Conservation (phyloP, 2,797 vertebrate species). For the Paguma larvata region DNA sequence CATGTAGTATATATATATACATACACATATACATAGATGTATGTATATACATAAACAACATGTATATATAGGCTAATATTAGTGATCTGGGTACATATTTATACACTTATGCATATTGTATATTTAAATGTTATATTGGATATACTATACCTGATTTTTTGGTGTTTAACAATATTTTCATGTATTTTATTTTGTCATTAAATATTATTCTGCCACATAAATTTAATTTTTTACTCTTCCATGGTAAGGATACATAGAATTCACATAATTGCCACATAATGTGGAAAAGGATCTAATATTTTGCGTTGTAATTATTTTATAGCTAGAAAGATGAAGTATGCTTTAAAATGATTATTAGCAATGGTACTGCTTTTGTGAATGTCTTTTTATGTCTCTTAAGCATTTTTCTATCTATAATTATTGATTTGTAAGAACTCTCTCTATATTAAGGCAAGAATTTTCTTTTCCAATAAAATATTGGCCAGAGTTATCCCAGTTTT, state of each 20-base stretch:
- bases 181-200: not conserved
- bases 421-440: not conserved
- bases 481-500: not conserved
- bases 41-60: too few species aligned
- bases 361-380: not conserved
- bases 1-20: not conserved
- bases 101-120: not conserved
- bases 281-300: not conserved
- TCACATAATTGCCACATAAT: not conserved
- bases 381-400: not conserved
- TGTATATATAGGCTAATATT: not conserved
- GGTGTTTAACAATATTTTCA: not conserved
- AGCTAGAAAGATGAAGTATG: not conserved
- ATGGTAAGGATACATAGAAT: not conserved
- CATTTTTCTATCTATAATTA: not conserved
- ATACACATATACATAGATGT: not conserved
- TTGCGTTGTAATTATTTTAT: not conserved
- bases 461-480: not conserved
- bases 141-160: not conserved
- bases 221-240: not conserved
- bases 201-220: not conserved
- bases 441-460: not conserved
- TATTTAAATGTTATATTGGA: not conserved
- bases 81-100: not conserved
- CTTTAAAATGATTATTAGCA: not conserved